phyloP scores from a whole-genome alignment of 2,888 invertebrate species.

The Drosophila eohydei region DNA sequence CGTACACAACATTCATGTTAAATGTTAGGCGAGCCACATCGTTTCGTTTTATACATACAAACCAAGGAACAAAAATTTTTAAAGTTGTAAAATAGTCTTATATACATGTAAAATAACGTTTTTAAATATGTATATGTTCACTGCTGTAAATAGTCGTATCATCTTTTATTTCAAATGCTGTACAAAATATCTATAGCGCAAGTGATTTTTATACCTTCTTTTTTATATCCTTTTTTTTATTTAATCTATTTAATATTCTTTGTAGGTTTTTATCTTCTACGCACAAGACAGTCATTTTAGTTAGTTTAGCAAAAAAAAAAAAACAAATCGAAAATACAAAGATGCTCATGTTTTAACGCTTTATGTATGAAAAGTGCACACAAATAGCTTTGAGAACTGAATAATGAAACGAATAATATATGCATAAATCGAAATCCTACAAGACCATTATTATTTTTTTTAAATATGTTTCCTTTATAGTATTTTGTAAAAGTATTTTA shows the following conservation, averaged over 20 bases:
- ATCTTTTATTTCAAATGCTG: constrained; percentile 59
- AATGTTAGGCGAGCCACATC: constrained; percentile 63
- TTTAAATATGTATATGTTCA: constrained; percentile 70
- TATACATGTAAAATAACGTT: constrained; percentile 71
- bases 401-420: constrained; percentile 32
- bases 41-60: constrained; percentile 67
- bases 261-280: constrained; percentile 59
- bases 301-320: constrained; percentile 57
- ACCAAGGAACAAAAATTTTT: constrained; percentile 51
- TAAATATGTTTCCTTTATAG: constrained; percentile 65
- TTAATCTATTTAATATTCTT: constrained; percentile 38
- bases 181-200: constrained; percentile 53
- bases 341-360: constrained; percentile 67
- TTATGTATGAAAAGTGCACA: constrained; percentile 59
- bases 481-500: constrained; percentile 78
- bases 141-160: constrained; percentile 71
- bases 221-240: constrained; percentile 22
- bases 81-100: constrained; percentile 63
- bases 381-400: constrained; percentile 70
- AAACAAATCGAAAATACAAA: constrained; percentile 42
- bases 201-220: constrained; percentile 62
- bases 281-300: constrained; percentile 77
- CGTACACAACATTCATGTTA: constrained; percentile 32
- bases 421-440: constrained; percentile 22
- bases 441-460: constrained; percentile 21